Conservation (phyloP, 2,888 invertebrate species). For the Ophion costatus region DNA sequence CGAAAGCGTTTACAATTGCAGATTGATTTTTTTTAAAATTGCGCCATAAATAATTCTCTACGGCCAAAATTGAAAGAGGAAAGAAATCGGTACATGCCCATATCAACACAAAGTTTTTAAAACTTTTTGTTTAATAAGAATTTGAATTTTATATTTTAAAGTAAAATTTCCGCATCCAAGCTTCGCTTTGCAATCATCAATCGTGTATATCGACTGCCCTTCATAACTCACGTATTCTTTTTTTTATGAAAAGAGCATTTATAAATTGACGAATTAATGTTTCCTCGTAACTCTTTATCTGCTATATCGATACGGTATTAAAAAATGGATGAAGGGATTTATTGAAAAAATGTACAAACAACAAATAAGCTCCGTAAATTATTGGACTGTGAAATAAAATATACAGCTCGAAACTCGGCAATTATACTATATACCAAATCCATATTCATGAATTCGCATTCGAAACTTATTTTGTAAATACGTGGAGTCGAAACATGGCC, state of each 20-base stretch:
- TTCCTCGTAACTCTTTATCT: background rate
- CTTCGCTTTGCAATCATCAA: background rate
- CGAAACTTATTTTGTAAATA: background rate
- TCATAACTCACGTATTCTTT: background rate
- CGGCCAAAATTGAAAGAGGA: too few relatives aligned
- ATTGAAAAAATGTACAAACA: background rate
- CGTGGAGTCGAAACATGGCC: background rate
- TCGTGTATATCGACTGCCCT: background rate
- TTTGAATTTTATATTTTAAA: background rate
- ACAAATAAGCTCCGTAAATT: background rate
- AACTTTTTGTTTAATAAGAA: background rate
- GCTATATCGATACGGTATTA: background rate
- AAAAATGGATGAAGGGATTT: background rate
- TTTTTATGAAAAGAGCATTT: background rate
- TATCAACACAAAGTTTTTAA: too few relatives aligned
- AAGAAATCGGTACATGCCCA: too few relatives aligned
- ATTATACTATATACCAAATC: too few relatives aligned
- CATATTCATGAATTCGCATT: background rate
- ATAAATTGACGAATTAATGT: background rate
- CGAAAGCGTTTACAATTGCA: background rate
- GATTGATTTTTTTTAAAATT: background rate
- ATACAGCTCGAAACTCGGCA: background rate
- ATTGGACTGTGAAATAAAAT: background rate
- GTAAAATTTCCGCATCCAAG: background rate
- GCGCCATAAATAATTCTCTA: background rate